Conservation (phyloP, 2,113 vertebrate species). For the Mesoclemmys tuberculata region DNA sequence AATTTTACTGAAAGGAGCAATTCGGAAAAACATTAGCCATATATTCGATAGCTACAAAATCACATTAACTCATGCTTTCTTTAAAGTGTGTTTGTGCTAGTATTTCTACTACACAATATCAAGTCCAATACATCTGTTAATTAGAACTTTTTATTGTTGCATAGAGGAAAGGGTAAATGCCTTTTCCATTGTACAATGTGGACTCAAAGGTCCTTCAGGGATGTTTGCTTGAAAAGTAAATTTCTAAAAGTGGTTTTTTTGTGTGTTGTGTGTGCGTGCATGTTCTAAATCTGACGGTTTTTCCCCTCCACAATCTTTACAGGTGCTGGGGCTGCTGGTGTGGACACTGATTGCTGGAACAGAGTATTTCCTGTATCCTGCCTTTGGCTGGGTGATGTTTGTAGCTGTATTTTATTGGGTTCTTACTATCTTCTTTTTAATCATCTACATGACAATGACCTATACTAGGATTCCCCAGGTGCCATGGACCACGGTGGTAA, state of each 20-base stretch:
- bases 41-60: neutral
- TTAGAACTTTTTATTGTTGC: neutral
- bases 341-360: constrained; percentile 93
- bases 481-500: constrained; percentile 92
- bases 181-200: neutral
- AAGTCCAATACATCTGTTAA: neutral
- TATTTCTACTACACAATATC: neutral
- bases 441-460: constrained; percentile 89
- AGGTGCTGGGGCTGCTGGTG: constrained; percentile 92
- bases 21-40: neutral
- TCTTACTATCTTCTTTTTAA: constrained; percentile 88
- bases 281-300: neutral
- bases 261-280: neutral
- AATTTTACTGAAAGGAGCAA: neutral
- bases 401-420: constrained; percentile 91
- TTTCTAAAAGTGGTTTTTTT: neutral
- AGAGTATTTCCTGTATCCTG: constrained; percentile 87
- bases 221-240: neutral
- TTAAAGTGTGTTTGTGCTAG: neutral
- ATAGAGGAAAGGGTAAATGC: fast-evolving
- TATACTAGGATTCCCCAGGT: constrained; percentile 87
- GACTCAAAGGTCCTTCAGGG: neutral
- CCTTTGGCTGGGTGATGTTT: constrained; percentile 94
- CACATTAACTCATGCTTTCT: neutral
- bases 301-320: constrained; percentile 35